Conservation (phyloP, 2,797 vertebrate genomes). For the Muraenolepis orangiensis region DNA sequence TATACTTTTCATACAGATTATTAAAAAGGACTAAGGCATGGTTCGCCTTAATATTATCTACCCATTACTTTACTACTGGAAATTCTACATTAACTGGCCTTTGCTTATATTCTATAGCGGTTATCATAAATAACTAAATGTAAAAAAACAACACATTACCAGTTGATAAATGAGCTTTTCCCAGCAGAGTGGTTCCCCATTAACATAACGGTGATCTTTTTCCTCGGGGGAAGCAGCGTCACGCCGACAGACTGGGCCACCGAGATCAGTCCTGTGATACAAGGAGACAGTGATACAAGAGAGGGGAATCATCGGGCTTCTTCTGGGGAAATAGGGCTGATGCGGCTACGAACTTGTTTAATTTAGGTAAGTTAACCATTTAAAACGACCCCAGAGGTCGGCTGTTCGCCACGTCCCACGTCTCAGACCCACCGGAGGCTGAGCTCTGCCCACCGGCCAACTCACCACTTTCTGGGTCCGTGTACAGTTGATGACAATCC, state of each 20-base stretch:
- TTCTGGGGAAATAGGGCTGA: too few relatives aligned
- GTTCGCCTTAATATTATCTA: background rate
- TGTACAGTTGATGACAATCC: conserved; percentile 81
- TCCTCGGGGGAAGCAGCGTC: conserved; percentile 76
- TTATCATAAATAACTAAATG: background rate
- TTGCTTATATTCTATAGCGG: background rate
- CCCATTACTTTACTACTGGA: background rate
- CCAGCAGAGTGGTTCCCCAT: conserved; percentile 88
- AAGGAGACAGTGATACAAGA: background rate
- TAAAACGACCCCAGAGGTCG: background rate
- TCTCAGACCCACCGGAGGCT: too few relatives aligned
- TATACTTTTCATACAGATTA: too few relatives aligned
- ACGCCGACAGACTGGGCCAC: conserved; percentile 76
- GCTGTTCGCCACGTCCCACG: background rate
- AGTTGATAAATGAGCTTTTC: conserved; percentile 87
- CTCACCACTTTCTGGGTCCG: conserved; percentile 69
- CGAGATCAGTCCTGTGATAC: conserved; percentile 71
- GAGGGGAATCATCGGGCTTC: too few relatives aligned
- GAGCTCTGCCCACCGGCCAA: background rate
- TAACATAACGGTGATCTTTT: conserved; percentile 84
- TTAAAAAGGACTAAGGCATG: background rate
- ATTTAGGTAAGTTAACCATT: too few relatives aligned
- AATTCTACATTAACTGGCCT: background rate
- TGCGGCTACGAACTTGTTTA: too few relatives aligned
- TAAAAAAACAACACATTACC: conserved; percentile 56